Evolutionary conservation across 2,888 invertebrate species (phyloP).

Genomic region (Pinctada fucata): DNA sequence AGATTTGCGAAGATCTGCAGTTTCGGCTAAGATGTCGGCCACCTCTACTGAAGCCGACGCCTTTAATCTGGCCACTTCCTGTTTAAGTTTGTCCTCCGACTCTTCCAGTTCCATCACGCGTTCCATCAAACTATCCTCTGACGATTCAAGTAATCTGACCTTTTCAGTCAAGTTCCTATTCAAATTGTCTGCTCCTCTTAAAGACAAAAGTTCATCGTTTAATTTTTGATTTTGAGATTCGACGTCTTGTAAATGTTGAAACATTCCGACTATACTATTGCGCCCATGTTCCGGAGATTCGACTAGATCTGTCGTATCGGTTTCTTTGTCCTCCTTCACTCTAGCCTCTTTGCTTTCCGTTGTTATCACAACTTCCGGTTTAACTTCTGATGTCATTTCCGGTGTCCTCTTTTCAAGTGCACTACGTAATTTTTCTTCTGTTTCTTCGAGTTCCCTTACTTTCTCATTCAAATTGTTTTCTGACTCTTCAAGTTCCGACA

Average conservation of each 20-base stretch:
- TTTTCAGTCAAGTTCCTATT: slow-evolving; percentile 63
- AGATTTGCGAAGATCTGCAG: slow-evolving; percentile 48
- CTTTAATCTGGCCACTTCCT: slow-evolving; percentile 50
- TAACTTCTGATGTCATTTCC: neutral
- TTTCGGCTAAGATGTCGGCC: slow-evolving; percentile 33
- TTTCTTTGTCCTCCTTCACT: slow-evolving; percentile 14
- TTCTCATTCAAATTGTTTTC: slow-evolving; percentile 42
- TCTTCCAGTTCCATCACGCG: slow-evolving; percentile 69
- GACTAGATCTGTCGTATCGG: slow-evolving; percentile 29
- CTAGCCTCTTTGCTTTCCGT: neutral
- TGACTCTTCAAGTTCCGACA: slow-evolving; percentile 57
- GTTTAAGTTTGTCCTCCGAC: slow-evolving; percentile 53
- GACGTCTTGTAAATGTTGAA: slow-evolving; percentile 60
- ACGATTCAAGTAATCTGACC: slow-evolving; percentile 64
- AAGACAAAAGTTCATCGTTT: slow-evolving; percentile 45
- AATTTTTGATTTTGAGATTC: slow-evolving; percentile 62
- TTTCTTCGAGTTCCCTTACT: slow-evolving; percentile 37
- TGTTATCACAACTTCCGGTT: neutral
- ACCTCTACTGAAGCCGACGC: slow-evolving; percentile 37
- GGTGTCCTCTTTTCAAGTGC: neutral
- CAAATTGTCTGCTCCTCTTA: slow-evolving; percentile 55
- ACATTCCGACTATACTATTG: slow-evolving; percentile 49
- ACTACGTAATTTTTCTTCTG: slow-evolving; percentile 31
- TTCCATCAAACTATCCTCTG: slow-evolving; percentile 71
- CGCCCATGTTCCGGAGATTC: slow-evolving; percentile 11